Conservation (phyloP, 2,888 invertebrate genomes). For the Cryptus armator region DNA sequence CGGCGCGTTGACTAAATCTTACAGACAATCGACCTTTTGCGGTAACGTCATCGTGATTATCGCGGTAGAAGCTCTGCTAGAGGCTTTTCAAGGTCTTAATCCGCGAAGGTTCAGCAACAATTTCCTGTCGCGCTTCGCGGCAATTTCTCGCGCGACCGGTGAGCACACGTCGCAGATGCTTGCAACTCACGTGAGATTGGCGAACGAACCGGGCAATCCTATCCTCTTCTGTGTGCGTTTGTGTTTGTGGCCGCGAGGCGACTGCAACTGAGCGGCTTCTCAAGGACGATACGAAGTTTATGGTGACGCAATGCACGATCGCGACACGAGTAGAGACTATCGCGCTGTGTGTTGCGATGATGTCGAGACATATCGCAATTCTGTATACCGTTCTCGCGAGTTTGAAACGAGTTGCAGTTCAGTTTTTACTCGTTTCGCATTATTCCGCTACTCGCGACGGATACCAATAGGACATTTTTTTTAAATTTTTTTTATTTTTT, state of each 20-base stretch:
- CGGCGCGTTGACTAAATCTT: neutral
- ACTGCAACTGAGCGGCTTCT: conserved; percentile 51
- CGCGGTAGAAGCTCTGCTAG: conserved; percentile 61
- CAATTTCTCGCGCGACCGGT: neutral
- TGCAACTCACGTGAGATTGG: conserved; percentile 24
- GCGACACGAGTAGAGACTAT: conserved; percentile 35
- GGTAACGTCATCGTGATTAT: conserved; percentile 49
- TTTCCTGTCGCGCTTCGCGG: conserved; percentile 68
- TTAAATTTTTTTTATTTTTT: no score
- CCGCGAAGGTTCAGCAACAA: conserved; percentile 59
- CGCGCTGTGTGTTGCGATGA: neutral
- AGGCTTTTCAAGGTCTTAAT: conserved; percentile 71
- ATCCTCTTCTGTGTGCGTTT: neutral
- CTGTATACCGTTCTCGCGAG: no score
- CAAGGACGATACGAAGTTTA: conserved; percentile 63
- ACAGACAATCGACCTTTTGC: conserved; percentile 24
- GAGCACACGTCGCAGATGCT: conserved; percentile 9
- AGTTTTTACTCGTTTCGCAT: no score
- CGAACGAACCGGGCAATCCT: conserved; percentile 33
- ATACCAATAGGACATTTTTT: no score
- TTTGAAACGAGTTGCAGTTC: no score
- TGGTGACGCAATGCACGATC: conserved; percentile 54
- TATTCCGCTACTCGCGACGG: no score
- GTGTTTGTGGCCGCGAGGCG: neutral
- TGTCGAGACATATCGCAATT: no score